Evolutionary conservation across 2,888 invertebrate species (phyloP).

Genomic region (Sympetrum striolatum): DNA sequence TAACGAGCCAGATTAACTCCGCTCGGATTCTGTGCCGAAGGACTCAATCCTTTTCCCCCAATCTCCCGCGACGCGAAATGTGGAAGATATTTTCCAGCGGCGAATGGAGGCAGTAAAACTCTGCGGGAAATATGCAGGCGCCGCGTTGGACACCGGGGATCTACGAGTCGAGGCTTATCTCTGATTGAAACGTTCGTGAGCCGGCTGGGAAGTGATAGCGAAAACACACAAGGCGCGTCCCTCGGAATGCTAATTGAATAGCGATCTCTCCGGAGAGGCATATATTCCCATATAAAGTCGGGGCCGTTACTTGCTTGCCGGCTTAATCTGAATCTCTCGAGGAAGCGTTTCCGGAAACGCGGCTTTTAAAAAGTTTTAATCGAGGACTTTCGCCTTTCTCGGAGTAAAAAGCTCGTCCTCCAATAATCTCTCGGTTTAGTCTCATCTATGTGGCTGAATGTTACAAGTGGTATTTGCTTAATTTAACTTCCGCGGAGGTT

Average conservation of each 20-base stretch:
- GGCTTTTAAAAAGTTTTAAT: no score
- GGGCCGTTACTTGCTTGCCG: background rate
- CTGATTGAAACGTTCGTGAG: background rate
- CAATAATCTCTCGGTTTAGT: no score
- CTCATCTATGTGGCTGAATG: no score
- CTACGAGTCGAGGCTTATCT: background rate
- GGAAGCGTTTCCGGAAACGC: no score
- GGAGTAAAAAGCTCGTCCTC: no score
- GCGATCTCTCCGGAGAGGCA: background rate
- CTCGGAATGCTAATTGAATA: background rate
- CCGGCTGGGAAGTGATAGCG: background rate
- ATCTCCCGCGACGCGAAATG: background rate
- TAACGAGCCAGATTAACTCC: background rate
- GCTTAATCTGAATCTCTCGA: no score
- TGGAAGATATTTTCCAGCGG: background rate
- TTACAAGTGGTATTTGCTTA: no score
- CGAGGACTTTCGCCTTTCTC: no score
- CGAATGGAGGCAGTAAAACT: background rate
- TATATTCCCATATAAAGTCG: background rate
- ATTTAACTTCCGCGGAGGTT: no score
- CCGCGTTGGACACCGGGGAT: background rate
- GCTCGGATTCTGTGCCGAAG: background rate
- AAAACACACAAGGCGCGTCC: background rate
- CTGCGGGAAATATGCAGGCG: slow-evolving; percentile 3
- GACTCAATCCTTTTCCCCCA: background rate